Percentiles rank a stretch among this genome's conserved stretches.
Evolutionary conservation across 2,888 invertebrate species (phyloP).

Genomic region (Dusona sp.): DNA sequence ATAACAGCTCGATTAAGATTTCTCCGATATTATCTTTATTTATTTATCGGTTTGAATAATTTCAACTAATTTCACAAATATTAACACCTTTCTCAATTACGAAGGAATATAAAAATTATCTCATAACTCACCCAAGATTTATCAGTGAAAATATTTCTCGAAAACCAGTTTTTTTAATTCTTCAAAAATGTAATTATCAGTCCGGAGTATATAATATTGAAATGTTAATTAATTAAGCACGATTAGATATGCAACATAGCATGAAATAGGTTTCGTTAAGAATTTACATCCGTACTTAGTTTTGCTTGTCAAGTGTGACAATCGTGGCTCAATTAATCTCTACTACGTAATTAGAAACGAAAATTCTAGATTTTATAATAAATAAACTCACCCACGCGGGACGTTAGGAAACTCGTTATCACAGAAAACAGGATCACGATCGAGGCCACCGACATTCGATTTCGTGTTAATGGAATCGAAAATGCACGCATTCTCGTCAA

Average conservation of each 20-base stretch:
- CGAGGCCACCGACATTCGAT: slow-evolving; percentile 56
- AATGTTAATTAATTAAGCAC: slow-evolving; percentile 28
- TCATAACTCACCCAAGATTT: not conserved
- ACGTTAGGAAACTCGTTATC: slow-evolving; percentile 50
- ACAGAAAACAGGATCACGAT: slow-evolving; percentile 53
- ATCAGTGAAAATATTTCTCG: not conserved
- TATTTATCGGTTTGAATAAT: not conserved
- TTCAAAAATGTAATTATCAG: slow-evolving; percentile 2
- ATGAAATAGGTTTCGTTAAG: slow-evolving; percentile 26
- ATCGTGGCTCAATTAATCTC: slow-evolving; percentile 42
- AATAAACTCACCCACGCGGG: slow-evolving; percentile 49
- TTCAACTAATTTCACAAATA: not conserved
- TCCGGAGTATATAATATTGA: not conserved
- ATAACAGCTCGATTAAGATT: not conserved
- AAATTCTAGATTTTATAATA: slow-evolving; percentile 6
- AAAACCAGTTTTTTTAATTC: not conserved
- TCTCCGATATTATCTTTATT: not conserved
- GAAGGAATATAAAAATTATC: not conserved
- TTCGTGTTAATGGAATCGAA: slow-evolving; percentile 18
- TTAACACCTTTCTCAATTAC: slow-evolving; percentile 17
- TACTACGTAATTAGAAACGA: not conserved
- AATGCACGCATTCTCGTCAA: slow-evolving; percentile 30
- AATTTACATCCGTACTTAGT: slow-evolving; percentile 3
- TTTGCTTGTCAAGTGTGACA: slow-evolving; percentile 20
- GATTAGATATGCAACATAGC: slow-evolving; percentile 10